These are phyloP conservation scores for Trachelus troglodyta DNA, from an alignment of 2,888 invertebrate genomes.

Conservation along the genomic window DNA sequence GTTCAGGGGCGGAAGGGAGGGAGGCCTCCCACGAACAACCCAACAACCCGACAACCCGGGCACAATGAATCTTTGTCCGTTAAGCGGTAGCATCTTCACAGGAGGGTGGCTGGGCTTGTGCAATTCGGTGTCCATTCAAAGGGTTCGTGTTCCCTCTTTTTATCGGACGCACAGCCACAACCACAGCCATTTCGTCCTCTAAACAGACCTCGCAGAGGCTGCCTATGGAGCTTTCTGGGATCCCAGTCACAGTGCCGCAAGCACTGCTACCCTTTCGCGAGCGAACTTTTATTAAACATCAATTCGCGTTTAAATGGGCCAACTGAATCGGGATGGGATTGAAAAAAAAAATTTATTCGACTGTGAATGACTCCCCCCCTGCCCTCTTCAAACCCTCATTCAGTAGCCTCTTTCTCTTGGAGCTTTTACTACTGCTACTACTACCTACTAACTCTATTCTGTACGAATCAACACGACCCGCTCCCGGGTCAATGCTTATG, in stretches of 20 bases:
- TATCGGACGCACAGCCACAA: neutral
- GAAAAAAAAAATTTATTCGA: neutral
- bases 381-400: neutral
- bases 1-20: neutral
- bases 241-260: neutral
- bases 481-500: slow-evolving; percentile 6
- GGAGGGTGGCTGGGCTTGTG: neutral
- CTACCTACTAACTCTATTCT: neutral
- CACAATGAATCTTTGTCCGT: slow-evolving; percentile 23
- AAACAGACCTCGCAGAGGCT: neutral
- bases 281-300: neutral
- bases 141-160: neutral
- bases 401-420: neutral
- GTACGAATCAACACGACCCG: neutral
- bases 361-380: neutral
- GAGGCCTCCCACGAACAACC: neutral
- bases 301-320: slow-evolving; percentile 8
- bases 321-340: neutral
- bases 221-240: neutral
- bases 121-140: neutral
- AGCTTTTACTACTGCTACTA: neutral
- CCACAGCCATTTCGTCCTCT: neutral
- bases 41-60: neutral
- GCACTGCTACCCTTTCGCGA: neutral
- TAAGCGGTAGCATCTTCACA: slow-evolving; percentile 6